Base-by-base conservation (phyloP, 2,797 vertebrate genomes). In the Rhinichthys osculus region DNA sequence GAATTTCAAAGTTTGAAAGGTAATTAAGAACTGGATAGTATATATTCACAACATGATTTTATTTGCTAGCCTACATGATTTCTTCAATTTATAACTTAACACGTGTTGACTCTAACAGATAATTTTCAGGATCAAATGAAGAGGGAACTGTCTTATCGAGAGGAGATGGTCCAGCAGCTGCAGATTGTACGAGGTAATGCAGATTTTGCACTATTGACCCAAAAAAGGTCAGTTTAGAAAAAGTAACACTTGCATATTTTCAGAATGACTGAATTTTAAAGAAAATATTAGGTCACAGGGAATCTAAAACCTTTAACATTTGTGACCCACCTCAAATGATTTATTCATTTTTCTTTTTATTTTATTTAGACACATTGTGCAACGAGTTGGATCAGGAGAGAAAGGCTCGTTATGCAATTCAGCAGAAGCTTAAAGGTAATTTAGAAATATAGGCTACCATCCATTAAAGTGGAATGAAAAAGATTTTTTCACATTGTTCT, bases 61-160 rank as follows among this genome's bases (percentile, higher is more conserved):
- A 42, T 38, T 30, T 78, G 11, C 40, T 50, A 50, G 47, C 47
- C 47, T 79, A 21, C 9, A 59, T 64, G 1, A 72, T 57, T 83
- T 78, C 38, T 47, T 79, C 8, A 72, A 30, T 85, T 84, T 80
- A 73, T 86, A 80, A 87, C 81, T 87, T 44, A 78, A 80, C 85
- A 67, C 84, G 35, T 89, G 87, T 89, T 87, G 80, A 87, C 81
- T 88, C 89, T 89, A 85, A 82, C 96, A 99, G 98, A 99, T 96
- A 98, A 99, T 96, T 99, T 98, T 93, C 98, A 99, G 95, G 98
- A 99, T 94, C 98, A 99, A 95, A 99, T 99, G 98, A 99, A 99
- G 94, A 96, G 98, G 86, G 98, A 99, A 95, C 95, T 99, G 93
- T 98, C 98, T 88, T 99, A 99, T 93, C 95, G 98, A 90, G 98